Evolutionary conservation across 2,113 vertebrate genomes (phyloP).

Genomic region (Thamnaconus septentrionalis): DNA sequence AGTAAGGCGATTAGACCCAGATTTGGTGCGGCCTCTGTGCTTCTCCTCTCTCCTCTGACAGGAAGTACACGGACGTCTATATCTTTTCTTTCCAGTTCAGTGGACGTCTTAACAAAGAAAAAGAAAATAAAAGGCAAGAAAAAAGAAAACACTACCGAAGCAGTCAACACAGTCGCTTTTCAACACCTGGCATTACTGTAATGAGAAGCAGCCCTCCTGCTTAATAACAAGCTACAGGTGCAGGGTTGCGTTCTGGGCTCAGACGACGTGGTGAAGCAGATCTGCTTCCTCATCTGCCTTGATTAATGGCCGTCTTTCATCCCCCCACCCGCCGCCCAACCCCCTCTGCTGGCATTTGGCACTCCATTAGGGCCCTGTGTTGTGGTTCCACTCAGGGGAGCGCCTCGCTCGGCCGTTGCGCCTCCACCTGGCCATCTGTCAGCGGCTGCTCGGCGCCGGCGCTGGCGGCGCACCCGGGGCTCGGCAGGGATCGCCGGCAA

Average conservation of each 20-base stretch:
- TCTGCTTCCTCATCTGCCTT: slow-evolving; percentile 51
- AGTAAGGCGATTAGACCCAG: slow-evolving; percentile 48
- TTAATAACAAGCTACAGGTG: slow-evolving; percentile 59
- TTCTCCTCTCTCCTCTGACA: slow-evolving; percentile 12
- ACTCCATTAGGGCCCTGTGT: slow-evolving; percentile 50
- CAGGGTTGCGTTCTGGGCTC: slow-evolving; percentile 46
- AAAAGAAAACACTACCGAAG: background rate
- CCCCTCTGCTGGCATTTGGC: slow-evolving; percentile 46
- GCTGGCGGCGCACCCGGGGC: slow-evolving; percentile 42
- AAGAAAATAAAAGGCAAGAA: background rate
- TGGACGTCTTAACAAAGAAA: too few species aligned
- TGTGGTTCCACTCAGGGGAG: slow-evolving; percentile 51
- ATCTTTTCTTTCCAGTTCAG: background rate
- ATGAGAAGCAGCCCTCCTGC: slow-evolving; percentile 19
- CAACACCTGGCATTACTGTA: background rate
- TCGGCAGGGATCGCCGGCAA: slow-evolving; percentile 55
- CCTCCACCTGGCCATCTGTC: slow-evolving; percentile 64
- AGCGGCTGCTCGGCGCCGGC: slow-evolving; percentile 44
- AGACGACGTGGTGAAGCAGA: slow-evolving; percentile 39
- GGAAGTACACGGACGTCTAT: slow-evolving; percentile 5
- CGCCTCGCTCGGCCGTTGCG: slow-evolving; percentile 40
- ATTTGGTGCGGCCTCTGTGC: slow-evolving; percentile 28
- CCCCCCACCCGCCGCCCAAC: slow-evolving; percentile 21
- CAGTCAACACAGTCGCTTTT: too few species aligned
- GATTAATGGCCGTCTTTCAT: slow-evolving; percentile 66